Evolutionary conservation across 1,140 invertebrate species (phyloP), one percentile per base, ranked within the genome.

Genomic region (Pectinophora gossypiella): DNA sequence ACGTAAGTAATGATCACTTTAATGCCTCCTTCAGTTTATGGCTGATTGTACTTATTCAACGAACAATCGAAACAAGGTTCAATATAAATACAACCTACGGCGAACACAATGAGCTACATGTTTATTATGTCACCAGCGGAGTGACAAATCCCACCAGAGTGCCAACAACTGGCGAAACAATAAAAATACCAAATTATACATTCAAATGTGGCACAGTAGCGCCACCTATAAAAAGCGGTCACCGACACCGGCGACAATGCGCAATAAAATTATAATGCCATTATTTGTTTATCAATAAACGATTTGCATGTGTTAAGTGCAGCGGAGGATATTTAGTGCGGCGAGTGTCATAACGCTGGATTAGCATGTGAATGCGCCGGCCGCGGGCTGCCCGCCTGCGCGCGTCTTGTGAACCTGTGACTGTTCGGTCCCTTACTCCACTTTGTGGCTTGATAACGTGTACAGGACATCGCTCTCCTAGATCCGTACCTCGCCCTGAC

Each of bases 201-300:
- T 72, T 78, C 69, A 72, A 81, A 81, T 78, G 51, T 72, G 61
- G 49, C 55, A 45, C 48, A 53, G 61, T 67, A 64, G 64, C 68
- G 72, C 69, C 66, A 69, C 61, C 64, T 66, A 59, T 49, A 61
- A 66, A 66, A 63, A 60, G 67, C 73, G 72, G 77, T 74, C 78
- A 76, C 51, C 65, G 76, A 70, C 66, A 55, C 56, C 57, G 45
- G 43, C 35, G 50, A 82, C 81, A 81, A 78, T 81, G 70, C 60
- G 65, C 65, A 74, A 80, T 82, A 83, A 80, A 78, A 76, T 79
- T 69, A 76, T 83, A 82, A 82, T 80, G 56, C 68, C 56, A 75
- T 78, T 75, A 81, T 83, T 85, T 82, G 82, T 83, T 81, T 78
- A 83, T 85, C 76, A 76, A 79, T 81, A 76, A 75, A 61, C 66